Base-by-base conservation (phyloP, 2,888 invertebrate species). In the Meiosimyza platycephala region DNA sequence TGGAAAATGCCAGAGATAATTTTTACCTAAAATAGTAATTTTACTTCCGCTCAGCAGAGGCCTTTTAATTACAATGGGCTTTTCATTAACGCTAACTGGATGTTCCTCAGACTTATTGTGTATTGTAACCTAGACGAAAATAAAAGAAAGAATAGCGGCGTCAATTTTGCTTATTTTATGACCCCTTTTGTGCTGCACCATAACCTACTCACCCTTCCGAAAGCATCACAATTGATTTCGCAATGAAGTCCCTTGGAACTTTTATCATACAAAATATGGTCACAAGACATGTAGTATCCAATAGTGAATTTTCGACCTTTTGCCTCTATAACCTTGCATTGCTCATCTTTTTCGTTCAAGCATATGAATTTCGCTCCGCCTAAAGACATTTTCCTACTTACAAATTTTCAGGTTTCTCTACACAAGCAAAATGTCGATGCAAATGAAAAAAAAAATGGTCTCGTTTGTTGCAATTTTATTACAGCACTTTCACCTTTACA, bases 151-250 rank as follows among this genome's bases (percentile, higher is more conserved):
- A 16, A 22, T 2, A 62, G 5, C 16, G 55, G 65, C 40, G 6
- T 40, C 40, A 7, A 6, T 40, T 40, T 6, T 9, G 40, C 9
- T 9, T 9, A 40, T 40, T 40, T 40, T 40, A 40, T 40, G 28
- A 51, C 40, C 40, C 6, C 40, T 6, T 40, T 40, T 40, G 40
- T 16, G 22, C 40, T 50, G 64, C 18, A 66, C 22, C 15, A 22
- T n/a, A 3, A 67, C 51, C 3, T 57, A 81, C 83, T 84, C 79
- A 87, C 86, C 81, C 85, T 82, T 71, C 86, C 86, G 76, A 84
- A 86, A 15, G 85, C 81, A 76, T 87, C 86, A 71, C 84, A 83
- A 72, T 81, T 78, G 72, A 87, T 86, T 68, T 83, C 82, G 73
- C 87, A 87, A 68, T 86, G 84, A 50, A 85, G 54, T 6, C 82